These are phyloP conservation scores for Micromussa lordhowensis DNA, from an alignment of 92 coral and sea anemone genomes.

Conservation along the genomic window DNA sequence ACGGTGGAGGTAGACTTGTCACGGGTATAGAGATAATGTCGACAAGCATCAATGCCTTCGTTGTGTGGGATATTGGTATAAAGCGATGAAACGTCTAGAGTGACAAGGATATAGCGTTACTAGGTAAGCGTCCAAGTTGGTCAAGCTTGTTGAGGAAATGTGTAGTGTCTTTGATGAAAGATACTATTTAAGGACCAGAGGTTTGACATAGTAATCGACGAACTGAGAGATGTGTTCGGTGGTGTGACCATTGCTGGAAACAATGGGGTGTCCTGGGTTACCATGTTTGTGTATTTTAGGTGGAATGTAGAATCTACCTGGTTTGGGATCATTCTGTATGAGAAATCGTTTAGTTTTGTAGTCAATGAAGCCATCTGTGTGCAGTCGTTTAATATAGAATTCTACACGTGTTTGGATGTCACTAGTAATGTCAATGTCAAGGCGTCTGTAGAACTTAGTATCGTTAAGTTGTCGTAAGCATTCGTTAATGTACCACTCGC, in stretches of 20 bases:
- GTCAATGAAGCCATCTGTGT: too few species aligned
- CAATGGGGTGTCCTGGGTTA: constrained; percentile 30
- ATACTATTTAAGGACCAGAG: not conserved
- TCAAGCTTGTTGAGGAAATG: constrained; percentile 26
- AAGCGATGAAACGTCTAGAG: constrained; percentile 9
- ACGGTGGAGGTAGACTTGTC: too few species aligned
- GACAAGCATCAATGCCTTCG: too few species aligned
- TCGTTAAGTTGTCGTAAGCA: too few species aligned
- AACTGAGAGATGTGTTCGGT: constrained; percentile 28
- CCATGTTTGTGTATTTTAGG: not conserved
- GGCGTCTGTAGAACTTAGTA: too few species aligned
- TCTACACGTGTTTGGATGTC: too few species aligned
- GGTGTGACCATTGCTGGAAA: constrained; percentile 3
- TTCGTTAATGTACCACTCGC: too few species aligned
- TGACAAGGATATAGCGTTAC: constrained; percentile 32
- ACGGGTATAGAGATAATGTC: too few species aligned
- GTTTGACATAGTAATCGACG: constrained; percentile 20
- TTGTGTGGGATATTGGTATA: not conserved
- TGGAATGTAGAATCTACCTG: too few species aligned
- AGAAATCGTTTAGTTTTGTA: constrained; percentile 1
- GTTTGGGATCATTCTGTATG: not conserved
- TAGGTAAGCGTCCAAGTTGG: not conserved
- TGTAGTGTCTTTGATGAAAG: too few species aligned
- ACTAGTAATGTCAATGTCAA: too few species aligned
- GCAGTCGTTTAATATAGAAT: not conserved